These are phyloP conservation scores for Psylliodes chrysocephalus DNA, from an alignment of 2,888 invertebrate genomes.

Conservation along the genomic window DNA sequence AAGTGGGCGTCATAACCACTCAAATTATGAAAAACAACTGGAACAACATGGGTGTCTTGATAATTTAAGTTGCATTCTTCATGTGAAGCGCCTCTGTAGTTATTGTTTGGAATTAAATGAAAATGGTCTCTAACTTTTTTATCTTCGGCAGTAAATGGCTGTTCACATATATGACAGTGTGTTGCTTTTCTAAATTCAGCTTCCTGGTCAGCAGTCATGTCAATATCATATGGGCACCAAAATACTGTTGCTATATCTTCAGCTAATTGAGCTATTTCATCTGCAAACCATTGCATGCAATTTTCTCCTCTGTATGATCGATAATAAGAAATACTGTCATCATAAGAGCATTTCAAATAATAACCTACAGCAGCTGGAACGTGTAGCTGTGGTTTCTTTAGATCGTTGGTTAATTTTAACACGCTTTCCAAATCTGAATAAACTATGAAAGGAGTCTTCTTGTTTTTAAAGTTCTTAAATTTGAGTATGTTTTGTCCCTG, in stretches of 20 bases:
- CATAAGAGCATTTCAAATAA: too few species aligned
- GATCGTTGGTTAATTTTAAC: neutral
- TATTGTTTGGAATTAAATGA: neutral
- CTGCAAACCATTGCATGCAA: slow-evolving; percentile 29
- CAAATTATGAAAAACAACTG: too few species aligned
- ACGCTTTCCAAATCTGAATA: neutral
- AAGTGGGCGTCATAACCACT: too few species aligned
- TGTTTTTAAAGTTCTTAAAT: neutral
- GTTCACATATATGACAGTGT: too few species aligned
- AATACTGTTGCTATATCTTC: neutral
- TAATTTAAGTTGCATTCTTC: neutral
- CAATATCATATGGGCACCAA: neutral
- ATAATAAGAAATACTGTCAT: too few species aligned
- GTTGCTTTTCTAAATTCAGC: neutral
- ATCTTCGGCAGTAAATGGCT: neutral
- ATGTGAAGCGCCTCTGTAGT: neutral
- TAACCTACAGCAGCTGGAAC: too few species aligned
- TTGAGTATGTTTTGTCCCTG: neutral
- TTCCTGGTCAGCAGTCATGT: neutral
- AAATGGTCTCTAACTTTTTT: too few species aligned
- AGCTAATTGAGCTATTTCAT: neutral
- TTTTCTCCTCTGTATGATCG: slow-evolving; percentile 17
- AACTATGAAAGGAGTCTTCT: too few species aligned
- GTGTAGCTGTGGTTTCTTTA: neutral
- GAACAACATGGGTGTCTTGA: too few species aligned